Conservation (phyloP, 1,140 invertebrate genomes). For the Tigriopus japonicus region DNA sequence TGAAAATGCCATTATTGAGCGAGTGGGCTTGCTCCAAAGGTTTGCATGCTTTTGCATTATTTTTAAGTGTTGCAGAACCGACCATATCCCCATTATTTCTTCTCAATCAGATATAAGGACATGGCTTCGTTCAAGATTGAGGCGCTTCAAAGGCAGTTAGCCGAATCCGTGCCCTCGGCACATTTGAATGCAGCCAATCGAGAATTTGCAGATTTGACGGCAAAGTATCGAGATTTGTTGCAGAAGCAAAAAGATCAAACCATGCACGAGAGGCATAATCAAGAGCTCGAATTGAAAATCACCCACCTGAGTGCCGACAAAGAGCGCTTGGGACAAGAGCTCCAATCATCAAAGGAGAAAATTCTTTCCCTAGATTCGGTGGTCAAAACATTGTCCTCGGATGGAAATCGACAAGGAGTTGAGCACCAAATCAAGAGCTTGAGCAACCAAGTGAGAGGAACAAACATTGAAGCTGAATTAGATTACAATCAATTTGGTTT, state of each 20-base stretch:
- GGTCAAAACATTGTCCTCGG: not conserved
- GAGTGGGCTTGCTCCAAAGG: not conserved
- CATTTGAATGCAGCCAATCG: not conserved
- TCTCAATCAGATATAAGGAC: not conserved
- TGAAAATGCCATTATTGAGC: not conserved
- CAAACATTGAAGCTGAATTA: not conserved
- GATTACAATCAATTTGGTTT: not conserved
- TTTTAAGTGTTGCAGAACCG: not conserved
- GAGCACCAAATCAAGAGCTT: not conserved
- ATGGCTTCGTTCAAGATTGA: constrained; percentile 6
- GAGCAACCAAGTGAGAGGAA: not conserved
- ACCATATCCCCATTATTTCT: no score
- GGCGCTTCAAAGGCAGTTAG: not conserved
- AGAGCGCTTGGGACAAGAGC: not conserved
- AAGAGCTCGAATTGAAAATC: constrained; percentile 2
- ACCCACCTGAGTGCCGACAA: not conserved
- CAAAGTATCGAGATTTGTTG: constrained; percentile 11
- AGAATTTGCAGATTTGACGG: constrained; percentile 8
- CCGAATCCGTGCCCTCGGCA: constrained; percentile 4
- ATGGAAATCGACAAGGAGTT: not conserved
- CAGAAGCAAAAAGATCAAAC: not conserved
- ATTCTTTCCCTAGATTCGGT: not conserved
- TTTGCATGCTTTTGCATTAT: not conserved
- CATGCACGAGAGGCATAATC: not conserved
- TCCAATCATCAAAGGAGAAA: not conserved